Conservation (phyloP, 2,888 invertebrate species). For the Drosophila aldrichi region DNA sequence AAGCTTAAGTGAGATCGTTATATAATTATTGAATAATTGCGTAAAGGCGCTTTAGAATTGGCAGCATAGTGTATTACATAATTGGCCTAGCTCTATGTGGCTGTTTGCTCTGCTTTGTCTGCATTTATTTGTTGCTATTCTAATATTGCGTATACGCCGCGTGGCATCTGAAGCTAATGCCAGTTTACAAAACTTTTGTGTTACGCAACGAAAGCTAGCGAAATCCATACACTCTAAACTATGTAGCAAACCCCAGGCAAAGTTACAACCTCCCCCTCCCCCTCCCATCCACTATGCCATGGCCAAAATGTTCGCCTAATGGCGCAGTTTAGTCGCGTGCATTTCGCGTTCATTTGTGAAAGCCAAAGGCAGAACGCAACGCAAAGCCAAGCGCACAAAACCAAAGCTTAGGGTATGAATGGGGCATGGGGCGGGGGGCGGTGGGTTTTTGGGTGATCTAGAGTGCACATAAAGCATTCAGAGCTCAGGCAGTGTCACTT, state of each 20-base stretch:
- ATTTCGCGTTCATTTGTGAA: slow-evolving; percentile 67
- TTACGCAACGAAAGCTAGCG: slow-evolving; percentile 47
- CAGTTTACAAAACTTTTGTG: slow-evolving; percentile 62
- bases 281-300: not conserved
- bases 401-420: slow-evolving; percentile 17
- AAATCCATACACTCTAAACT: slow-evolving; percentile 21
- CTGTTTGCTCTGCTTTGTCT: not conserved
- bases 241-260: not conserved
- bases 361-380: slow-evolving; percentile 37
- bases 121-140: slow-evolving; percentile 19
- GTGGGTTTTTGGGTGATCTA: not conserved
- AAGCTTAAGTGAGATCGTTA: not conserved
- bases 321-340: slow-evolving; percentile 69
- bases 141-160: slow-evolving; percentile 63
- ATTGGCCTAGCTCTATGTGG: not conserved
- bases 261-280: rapidly evolving
- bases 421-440: slow-evolving; percentile 5
- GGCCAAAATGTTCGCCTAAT: slow-evolving; percentile 39
- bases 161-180: slow-evolving; percentile 65
- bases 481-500: slow-evolving; percentile 53
- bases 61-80: slow-evolving; percentile 9
- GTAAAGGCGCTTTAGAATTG: not conserved
- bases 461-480: slow-evolving; percentile 12
- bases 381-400: slow-evolving; percentile 31
- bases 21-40: not conserved